phyloP scores from a whole-genome alignment of 2,888 invertebrate genomes.

The Cryptops parisi region DNA sequence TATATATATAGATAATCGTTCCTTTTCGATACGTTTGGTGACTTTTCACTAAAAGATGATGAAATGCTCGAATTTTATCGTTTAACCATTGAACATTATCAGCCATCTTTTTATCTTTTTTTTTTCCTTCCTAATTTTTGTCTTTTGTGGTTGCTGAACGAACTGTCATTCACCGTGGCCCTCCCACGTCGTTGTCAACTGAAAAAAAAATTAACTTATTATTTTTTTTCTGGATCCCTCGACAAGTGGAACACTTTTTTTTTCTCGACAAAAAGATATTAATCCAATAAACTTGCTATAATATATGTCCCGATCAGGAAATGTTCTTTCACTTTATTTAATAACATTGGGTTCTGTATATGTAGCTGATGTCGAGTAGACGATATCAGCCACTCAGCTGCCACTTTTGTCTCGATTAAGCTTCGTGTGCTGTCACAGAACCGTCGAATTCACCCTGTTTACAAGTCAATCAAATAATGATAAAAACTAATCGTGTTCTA shows the following conservation, averaged over 20 bases:
- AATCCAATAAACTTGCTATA: slow-evolving; percentile 2
- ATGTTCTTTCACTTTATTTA: slow-evolving; percentile 9
- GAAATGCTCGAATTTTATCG: too few species aligned
- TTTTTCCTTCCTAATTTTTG: background rate
- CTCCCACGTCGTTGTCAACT: background rate
- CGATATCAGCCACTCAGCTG: background rate
- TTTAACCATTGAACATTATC: too few species aligned
- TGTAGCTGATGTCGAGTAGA: background rate
- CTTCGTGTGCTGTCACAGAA: background rate
- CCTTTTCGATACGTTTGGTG: too few species aligned
- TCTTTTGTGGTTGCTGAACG: background rate
- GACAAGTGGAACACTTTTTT: background rate
- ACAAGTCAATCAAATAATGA: too few species aligned
- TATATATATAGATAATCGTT: too few species aligned
- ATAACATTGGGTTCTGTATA: slow-evolving; percentile 1
- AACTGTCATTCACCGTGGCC: background rate
- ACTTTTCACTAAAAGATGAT: too few species aligned
- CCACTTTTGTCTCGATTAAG: background rate
- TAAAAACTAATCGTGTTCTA: too few species aligned
- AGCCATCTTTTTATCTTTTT: background rate
- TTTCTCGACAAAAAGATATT: slow-evolving; percentile 5
- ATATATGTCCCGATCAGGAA: slow-evolving; percentile 7
- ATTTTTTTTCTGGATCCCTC: background rate
- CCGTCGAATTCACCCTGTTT: background rate
- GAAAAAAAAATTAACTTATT: background rate